phyloP scores from a whole-genome alignment of 2,888 invertebrate species.

The Erebia epiphron region DNA sequence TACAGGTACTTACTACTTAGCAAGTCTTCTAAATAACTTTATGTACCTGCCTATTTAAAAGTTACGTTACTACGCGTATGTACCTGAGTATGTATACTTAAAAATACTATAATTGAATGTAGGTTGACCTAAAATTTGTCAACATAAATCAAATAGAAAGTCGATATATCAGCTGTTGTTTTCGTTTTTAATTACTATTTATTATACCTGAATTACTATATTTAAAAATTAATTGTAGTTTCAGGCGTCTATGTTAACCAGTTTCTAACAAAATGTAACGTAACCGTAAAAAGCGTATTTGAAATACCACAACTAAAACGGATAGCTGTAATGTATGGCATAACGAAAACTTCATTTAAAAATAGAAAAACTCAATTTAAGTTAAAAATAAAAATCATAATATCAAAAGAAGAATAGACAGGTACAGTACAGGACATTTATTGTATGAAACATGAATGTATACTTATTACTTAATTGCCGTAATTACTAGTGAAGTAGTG shows the following conservation, averaged over 20 bases:
- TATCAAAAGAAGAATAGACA: not conserved
- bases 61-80: no score
- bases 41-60: no score
- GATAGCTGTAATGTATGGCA: not conserved
- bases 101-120: not conserved
- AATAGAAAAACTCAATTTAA: not conserved
- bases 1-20: no score
- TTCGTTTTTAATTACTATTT: conserved; percentile 7
- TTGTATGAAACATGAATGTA: conserved; percentile 5
- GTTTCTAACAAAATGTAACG: conserved; percentile 5
- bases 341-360: no score
- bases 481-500: conserved; percentile 20
- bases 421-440: not conserved
- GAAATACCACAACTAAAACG: not conserved
- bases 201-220: not conserved
- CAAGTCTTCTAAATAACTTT: no score
- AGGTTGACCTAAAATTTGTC: not conserved
- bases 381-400: not conserved
- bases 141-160: conserved; percentile 13
- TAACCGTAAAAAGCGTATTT: conserved; percentile 3
- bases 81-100: no score
- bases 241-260: conserved; percentile 1
- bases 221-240: conserved; percentile 7
- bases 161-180: conserved; percentile 10
- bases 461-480: not conserved